Evolutionary conservation across 92 coral and sea anemone genomes (phyloP), one percentile per base, ranked within the genome.

Genomic region (Montipora capitata): DNA sequence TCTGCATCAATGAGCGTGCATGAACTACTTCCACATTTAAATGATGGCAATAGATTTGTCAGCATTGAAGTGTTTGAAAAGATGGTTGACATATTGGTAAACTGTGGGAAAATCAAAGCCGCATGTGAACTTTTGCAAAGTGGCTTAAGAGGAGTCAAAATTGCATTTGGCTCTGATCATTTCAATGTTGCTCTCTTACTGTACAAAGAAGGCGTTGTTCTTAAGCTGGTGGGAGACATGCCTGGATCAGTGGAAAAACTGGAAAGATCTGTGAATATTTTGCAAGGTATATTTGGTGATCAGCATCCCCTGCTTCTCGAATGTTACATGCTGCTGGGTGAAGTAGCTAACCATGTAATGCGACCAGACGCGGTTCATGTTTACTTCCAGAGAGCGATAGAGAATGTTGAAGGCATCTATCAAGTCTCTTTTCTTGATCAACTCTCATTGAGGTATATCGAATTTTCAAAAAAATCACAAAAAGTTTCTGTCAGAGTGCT

Each of bases 351-450:
- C 9, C 12, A 48, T 0, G 5, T 41, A 35, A 17, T 13, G 6
- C 38, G 9, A 0, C 0, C 11, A 57, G 79, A 41, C 4, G 87
- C 71, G 4, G 71, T 79, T 0, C 10, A 18, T 16, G 4, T 82
- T 18, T 72, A 71, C 71, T 82, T 71, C 40, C 79, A 82, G 72
- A 49, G 79, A 11, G 79, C 79, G 4, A 12, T 71, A 35, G 79
- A 71, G 13, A 71, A 57, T 77, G 62, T 82, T 10, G 79, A 82
- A 49, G 41, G 8, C 20, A 16, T 82, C 3, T 43, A 52, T n/a
- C 78, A 82, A 13, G 78, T 82, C 4, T 82, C 87, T 12, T 72
- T 71, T 42, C 43, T 12, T 7, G 13, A 15, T 10, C 43, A 82
- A 12, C 20, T 82, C 43, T 82, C 58, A 13, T 18, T 20, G 13